Evolutionary conservation across 1,140 invertebrate genomes (phyloP), one percentile per base, ranked within the genome.

Genomic region (Cecropterus lyciades): DNA sequence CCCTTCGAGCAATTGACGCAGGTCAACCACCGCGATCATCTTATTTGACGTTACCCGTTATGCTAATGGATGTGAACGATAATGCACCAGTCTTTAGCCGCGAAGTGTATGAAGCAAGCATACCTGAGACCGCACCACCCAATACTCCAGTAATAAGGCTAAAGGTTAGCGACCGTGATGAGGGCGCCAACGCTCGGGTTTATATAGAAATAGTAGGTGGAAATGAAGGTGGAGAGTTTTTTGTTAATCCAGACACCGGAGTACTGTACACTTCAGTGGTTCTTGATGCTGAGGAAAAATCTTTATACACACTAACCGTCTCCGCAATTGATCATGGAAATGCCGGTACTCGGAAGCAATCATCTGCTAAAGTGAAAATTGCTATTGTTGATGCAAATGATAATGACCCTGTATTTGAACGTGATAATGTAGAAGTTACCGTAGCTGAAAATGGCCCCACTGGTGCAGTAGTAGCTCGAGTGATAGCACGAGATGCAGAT

Each of bases 201-300:
- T 96, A 95, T 66, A 94, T 98, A 51, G 96, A 97, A 87, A 98
- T 99, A 59, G 97, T 98, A 3, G 97, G 96, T 10, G 98, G 98
- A 0, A 99, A 99, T 88, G 96, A 98, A 77, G 96, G 97, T 27
- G 95, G 95, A 0, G 96, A 98, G 75, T 99, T 99, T 84, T 92
- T 94, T 37, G 95, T 99, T 8, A 97, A 98, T 85, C 95, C 96
- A 0, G 95, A 96, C 70, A 98, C 97, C 0, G 98, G 98, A 0
- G 96, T 99, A 93, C 85, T 99, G 0, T 98, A 97, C 76, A 98
- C 97, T 0, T 95, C 96, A 17, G 95, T 96, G 9, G 88, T 90
- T 40, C 92, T 99, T 1, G 99, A 99, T 82, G 96, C 97, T 0
- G 98, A 99, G 93, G 94, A 88, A 6, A 97, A 97, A 85, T 95